Percentiles rank a stretch among this genome's conserved stretches.
Conservation (phyloP, 2,888 invertebrate species). For the Oligia fasciuncula region DNA sequence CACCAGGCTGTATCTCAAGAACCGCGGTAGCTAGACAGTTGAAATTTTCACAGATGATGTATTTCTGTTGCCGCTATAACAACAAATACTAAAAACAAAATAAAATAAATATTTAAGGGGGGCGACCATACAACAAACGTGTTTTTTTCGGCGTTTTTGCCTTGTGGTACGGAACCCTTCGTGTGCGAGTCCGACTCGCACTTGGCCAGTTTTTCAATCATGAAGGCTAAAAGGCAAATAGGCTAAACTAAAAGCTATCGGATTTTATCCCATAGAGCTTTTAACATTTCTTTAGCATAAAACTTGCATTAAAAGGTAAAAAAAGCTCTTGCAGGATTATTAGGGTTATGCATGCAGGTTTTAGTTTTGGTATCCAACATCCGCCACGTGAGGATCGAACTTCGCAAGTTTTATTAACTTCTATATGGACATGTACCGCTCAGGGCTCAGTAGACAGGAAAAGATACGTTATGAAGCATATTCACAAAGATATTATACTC, state of each 20-base stretch:
- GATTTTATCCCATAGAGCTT: not conserved
- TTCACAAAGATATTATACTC: not conserved
- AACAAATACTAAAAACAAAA: too few relatives aligned
- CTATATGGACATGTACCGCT: not conserved
- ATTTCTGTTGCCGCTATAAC: too few relatives aligned
- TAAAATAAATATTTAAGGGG: too few relatives aligned
- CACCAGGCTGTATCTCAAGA: too few relatives aligned
- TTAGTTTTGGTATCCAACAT: constrained; percentile 4
- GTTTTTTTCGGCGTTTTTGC: too few relatives aligned
- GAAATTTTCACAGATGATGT: too few relatives aligned
- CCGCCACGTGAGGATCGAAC: not conserved
- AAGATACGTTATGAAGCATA: not conserved
- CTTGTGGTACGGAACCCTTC: too few relatives aligned
- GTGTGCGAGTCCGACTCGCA: too few relatives aligned
- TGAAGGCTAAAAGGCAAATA: too few relatives aligned
- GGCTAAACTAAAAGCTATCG: not conserved
- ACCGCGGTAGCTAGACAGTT: too few relatives aligned
- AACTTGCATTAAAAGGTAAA: constrained; percentile 1
- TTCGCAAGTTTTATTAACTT: constrained; percentile 25
- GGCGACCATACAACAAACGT: too few relatives aligned
- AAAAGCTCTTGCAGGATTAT: not conserved
- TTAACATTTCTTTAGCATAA: not conserved
- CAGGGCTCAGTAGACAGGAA: not conserved
- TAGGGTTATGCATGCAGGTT: constrained; percentile 1
- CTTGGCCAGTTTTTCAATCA: too few relatives aligned